These are phyloP conservation scores for Gryllus bimaculatus DNA, from an alignment of 1,140 invertebrate genomes.

Conservation along the genomic window DNA sequence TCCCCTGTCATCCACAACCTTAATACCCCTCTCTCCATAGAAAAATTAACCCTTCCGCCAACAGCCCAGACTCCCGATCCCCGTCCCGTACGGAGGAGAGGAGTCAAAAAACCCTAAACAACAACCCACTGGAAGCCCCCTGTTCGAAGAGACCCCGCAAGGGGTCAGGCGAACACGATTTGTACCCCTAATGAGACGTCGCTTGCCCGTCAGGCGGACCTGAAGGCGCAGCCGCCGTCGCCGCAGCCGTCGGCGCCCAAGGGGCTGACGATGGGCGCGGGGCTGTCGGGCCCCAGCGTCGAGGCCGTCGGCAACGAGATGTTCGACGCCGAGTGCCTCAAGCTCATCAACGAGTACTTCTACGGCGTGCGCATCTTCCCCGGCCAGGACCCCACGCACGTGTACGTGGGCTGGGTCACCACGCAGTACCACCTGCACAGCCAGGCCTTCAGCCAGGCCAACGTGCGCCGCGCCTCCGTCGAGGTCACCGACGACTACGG, in stretches of 20 bases:
- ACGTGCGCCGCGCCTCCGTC: constrained; percentile 78
- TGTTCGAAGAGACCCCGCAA: no score
- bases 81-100: no score
- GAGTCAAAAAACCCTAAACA: no score
- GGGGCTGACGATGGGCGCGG: constrained; percentile 48
- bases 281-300: constrained; percentile 49
- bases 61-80: no score
- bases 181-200: no score
- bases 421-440: constrained; percentile 88
- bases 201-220: constrained; percentile 52
- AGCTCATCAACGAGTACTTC: constrained; percentile 95
- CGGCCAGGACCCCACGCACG: constrained; percentile 93
- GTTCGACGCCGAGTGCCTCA: constrained; percentile 76
- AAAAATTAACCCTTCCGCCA: no score
- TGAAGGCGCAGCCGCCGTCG: constrained; percentile 52
- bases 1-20: no score
- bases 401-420: constrained; percentile 99
- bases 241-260: constrained; percentile 63
- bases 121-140: no score
- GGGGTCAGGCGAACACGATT: no score
- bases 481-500: constrained; percentile 71
- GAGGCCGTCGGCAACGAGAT: constrained; percentile 74
- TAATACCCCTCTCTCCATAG: no score
- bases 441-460: constrained; percentile 81
- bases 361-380: constrained; percentile 89